Evolutionary conservation across 2,888 invertebrate genomes (phyloP).

Genomic region (Noctua comes): DNA sequence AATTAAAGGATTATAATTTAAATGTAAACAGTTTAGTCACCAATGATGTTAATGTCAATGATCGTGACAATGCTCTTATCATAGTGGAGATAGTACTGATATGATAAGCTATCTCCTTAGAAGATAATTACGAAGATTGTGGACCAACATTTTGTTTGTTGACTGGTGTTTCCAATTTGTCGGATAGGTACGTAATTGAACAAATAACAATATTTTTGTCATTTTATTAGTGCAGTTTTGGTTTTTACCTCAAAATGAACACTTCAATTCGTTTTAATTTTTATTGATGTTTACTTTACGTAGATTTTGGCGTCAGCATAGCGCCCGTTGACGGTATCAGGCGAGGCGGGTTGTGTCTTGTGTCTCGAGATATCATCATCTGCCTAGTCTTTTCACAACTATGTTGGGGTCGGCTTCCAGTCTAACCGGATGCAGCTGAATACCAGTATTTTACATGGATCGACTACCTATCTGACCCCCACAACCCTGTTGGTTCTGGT

Average conservation of each 20-base stretch:
- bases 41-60: constrained; percentile 40
- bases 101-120: constrained; percentile 30
- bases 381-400: neutral
- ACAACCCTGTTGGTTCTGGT: neutral
- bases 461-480: neutral
- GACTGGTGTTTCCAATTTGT: neutral
- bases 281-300: neutral
- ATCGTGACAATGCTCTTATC: constrained; percentile 37
- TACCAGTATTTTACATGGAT: neutral
- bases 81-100: constrained; percentile 7
- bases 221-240: constrained; percentile 5
- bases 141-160: constrained; percentile 12
- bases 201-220: constrained; percentile 6
- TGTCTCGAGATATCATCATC: neutral
- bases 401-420: neutral
- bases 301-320: neutral
- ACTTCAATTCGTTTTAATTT: constrained; percentile 4
- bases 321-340: neutral
- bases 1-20: constrained; percentile 10
- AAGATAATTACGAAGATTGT: constrained; percentile 18
- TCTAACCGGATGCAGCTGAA: neutral
- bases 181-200: constrained; percentile 15
- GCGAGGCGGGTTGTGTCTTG: neutral
- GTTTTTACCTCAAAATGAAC: constrained; percentile 24
- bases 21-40: constrained; percentile 29